Percentiles rank a stretch among this genome's conserved stretches.
Conservation (phyloP, 1,140 invertebrate genomes). For the Trachymyrmex septentrionalis region DNA sequence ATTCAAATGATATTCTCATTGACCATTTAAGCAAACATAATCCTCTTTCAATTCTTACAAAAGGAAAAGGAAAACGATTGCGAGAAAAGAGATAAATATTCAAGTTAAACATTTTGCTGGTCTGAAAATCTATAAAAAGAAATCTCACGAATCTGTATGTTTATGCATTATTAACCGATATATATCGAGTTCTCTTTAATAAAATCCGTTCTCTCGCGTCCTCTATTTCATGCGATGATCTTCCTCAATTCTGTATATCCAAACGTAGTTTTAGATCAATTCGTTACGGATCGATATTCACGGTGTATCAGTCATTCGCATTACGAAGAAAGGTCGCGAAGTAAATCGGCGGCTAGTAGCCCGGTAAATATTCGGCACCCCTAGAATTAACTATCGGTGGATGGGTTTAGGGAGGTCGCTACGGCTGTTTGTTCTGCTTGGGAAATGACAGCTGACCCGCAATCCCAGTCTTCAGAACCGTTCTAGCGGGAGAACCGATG, state of each 20-base stretch:
- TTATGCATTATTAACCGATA: neutral
- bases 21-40: neutral
- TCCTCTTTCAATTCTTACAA: neutral
- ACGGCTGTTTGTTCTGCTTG: constrained; percentile 75
- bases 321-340: constrained; percentile 47
- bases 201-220: neutral
- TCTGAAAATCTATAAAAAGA: neutral
- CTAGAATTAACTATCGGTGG: constrained; percentile 71
- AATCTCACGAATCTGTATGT: neutral
- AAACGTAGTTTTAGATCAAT: neutral
- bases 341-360: constrained; percentile 69
- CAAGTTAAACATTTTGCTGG: neutral
- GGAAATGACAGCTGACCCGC: constrained; percentile 77
- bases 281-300: neutral
- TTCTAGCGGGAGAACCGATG: constrained; percentile 38
- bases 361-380: constrained; percentile 69
- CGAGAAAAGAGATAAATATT: constrained; percentile 6
- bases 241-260: neutral
- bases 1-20: constrained; percentile 16
- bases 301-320: constrained; percentile 4
- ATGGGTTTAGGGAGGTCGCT: constrained; percentile 73
- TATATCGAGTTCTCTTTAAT: neutral
- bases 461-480: constrained; percentile 72
- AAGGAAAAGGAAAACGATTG: neutral
- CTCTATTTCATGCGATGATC: neutral